Base-by-base conservation (phyloP, 2,797 vertebrate species). In the Miichthys miiuy region DNA sequence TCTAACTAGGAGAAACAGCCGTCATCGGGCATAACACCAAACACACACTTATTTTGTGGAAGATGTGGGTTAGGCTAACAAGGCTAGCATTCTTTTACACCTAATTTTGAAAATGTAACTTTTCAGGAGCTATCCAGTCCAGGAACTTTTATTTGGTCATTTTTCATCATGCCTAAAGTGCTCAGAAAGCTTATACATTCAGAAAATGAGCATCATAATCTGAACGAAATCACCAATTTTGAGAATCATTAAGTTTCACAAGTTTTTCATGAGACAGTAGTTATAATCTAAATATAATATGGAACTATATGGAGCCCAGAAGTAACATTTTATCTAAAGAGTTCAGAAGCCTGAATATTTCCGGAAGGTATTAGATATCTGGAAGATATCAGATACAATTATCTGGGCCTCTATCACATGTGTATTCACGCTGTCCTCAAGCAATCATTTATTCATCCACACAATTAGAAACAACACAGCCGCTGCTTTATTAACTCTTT, bases 381-480 rank as follows among this genome's bases (percentile, higher is more conserved):
- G 25, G 16, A 54, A 67, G 68, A 71, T 68, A 82, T 75, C 77
- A 27, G 75, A 77, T 66, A 79, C 74, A 81, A 81, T 83, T 62
- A 86, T 85, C 56, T 57, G 51, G 63, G 76, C 68, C 51, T 70
- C 67, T 14, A 67, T 81, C 76, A 21, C 75, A 79, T 67, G 69
- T 84, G 75, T 75, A 68, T 80, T 85, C 81, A 75, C 60, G 2
- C 63, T 87, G 81, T 90, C 91, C 90, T 90, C 83, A 6, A 91
- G 89, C 87, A 74, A 86, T 88, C 81, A 74, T 87, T 91, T 89
- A 87, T 87, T 91, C 89, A 80, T 78, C 80, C 61, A 5, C 82
- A 77, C 85, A 91, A 93, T 92, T 91, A 91, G 84, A 89, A 79
- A 81, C 63, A 86, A 86, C 80, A 64, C 81, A 81, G 79, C 64